Conservation (phyloP, 2,113 vertebrate species). For the Phodopus roborovskii region DNA sequence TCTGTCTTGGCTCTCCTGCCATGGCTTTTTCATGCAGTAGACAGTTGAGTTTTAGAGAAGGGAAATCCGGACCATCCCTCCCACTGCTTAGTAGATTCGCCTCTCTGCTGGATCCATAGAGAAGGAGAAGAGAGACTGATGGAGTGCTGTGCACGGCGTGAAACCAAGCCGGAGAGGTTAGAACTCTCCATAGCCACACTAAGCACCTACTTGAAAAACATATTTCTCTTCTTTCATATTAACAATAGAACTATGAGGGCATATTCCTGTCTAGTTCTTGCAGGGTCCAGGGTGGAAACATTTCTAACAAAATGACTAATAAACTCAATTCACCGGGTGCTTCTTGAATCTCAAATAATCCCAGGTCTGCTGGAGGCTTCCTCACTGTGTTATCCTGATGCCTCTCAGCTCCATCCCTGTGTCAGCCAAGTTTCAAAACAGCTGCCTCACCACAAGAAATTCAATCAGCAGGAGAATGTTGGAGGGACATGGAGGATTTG, state of each 20-base stretch:
- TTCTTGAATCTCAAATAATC: constrained; percentile 11
- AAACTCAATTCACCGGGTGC: neutral
- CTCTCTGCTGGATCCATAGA: neutral
- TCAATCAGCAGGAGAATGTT: constrained; percentile 55
- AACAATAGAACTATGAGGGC: neutral
- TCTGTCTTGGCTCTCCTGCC: neutral
- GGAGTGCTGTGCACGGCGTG: neutral
- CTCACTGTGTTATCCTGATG: neutral
- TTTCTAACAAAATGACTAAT: constrained; percentile 27
- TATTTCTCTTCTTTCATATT: neutral
- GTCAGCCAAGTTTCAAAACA: constrained; percentile 58
- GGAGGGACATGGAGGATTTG: neutral
- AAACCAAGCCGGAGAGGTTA: neutral
- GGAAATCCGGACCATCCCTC: neutral
- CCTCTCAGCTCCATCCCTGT: neutral
- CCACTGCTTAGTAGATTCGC: neutral
- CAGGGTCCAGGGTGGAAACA: neutral
- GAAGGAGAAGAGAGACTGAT: neutral
- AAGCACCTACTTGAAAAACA: neutral
- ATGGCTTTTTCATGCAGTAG: neutral
- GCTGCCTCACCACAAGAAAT: constrained; percentile 66
- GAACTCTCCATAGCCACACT: neutral
- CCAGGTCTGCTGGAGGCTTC: neutral
- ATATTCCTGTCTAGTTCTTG: neutral
- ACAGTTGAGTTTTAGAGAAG: constrained; percentile 4